Base-by-base conservation (phyloP, 2,888 invertebrate species). In the Chirona hameri region DNA sequence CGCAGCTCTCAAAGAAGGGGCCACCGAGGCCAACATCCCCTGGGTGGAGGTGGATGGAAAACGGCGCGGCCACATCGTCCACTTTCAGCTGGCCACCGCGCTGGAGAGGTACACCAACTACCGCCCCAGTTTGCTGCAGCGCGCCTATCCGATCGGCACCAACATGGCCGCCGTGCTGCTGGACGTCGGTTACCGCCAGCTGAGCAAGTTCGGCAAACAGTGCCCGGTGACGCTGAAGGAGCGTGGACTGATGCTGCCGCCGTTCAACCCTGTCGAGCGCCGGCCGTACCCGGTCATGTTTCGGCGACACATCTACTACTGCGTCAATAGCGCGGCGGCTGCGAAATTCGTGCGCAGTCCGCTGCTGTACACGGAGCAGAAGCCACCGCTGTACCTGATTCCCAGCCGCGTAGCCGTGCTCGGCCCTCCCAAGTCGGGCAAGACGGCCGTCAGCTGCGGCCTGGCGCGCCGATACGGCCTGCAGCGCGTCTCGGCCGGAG, bases 161-260 rank as follows among this genome's bases (percentile, higher is more conserved):
- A 52, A 52, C 52, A 79, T 76, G 79, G 79, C 92, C 10, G 91
- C 92, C 85, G 88, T 88, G 82, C 87, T 93, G 79, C 86, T 93
- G 65, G 86, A 88, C 3, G 88, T 88, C 84, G 93, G 93, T 9
- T 91, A 91, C 87, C 91, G 88, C 86, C 90, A 92, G 84, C 86
- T 91, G 31, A 93, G 93, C 86, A 90, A 90, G 85, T 93, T 92
- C 87, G 90, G 91, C 39, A 89, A 90, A 82, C 89, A 90, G 86
- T 93, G 93, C 86, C 93, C 93, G 0, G 92, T 93, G 48, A 79
- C 79, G 27, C 52, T 48, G 48, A 24, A 24, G 15, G 48, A 79
- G 27, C 79, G 52, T 3, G 79, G 79, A 0, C 9, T 52, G 27
- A 48, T 79, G 79, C n/a, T 52, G 79, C 48, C 79, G 18, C 46